A percentile compares a stretch with the other conserved stretches of the same genome.
phyloP scores from a whole-genome alignment of 2,113 vertebrate genomes.

The Bufo bufo region DNA sequence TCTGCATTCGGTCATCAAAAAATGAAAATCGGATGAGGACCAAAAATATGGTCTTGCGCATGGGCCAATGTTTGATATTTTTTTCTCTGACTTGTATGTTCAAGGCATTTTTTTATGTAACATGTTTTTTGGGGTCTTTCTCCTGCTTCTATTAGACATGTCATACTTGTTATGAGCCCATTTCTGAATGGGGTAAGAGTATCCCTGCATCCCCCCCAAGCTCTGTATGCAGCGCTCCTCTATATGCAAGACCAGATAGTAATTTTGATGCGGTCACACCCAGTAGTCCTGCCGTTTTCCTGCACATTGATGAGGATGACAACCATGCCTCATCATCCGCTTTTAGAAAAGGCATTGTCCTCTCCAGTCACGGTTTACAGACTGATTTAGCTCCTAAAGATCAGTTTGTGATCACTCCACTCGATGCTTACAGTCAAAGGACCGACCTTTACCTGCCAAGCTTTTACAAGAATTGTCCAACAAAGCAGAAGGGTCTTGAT shows the following conservation, averaged over 20 bases:
- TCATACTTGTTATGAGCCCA: slow-evolving; percentile 77
- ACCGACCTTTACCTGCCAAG: neutral
- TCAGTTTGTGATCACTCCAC: neutral
- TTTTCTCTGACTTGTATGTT: neutral
- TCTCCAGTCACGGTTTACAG: slow-evolving; percentile 78
- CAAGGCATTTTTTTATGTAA: neutral
- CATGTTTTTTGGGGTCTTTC: slow-evolving; percentile 15
- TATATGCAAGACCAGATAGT: slow-evolving; percentile 48
- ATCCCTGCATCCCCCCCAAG: neutral
- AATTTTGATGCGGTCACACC: slow-evolving; percentile 59
- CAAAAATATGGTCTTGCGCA: too few species aligned
- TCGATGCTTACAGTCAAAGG: neutral
- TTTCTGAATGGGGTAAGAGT: slow-evolving; percentile 65
- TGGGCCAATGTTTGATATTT: too few species aligned
- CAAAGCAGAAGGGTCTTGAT: neutral
- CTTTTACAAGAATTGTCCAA: neutral
- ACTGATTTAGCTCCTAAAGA: neutral
- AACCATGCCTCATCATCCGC: slow-evolving; percentile 58
- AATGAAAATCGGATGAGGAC: too few species aligned
- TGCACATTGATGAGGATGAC: slow-evolving; percentile 72
- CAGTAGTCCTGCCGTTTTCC: slow-evolving; percentile 66
- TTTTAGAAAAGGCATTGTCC: slow-evolving; percentile 83
- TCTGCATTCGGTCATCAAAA: too few species aligned
- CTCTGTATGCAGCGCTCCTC: slow-evolving; percentile 36
- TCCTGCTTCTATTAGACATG: slow-evolving; percentile 77